These are phyloP conservation scores for Epinotia ramella DNA, from an alignment of 2,888 invertebrate species.

Conservation along the genomic window DNA sequence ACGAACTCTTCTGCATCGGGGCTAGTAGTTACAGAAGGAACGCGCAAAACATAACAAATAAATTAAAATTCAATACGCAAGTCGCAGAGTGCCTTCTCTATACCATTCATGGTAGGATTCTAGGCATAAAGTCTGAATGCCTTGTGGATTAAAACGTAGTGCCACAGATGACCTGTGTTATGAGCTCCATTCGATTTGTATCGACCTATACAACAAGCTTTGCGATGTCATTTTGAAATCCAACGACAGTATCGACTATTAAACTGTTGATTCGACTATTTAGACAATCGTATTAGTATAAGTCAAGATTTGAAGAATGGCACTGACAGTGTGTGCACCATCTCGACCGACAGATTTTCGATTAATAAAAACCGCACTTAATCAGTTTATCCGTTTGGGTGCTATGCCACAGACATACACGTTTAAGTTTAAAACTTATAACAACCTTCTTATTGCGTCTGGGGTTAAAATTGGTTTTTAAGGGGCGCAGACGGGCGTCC, in stretches of 20 bases:
- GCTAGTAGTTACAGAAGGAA: neutral
- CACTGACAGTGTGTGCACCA: no score
- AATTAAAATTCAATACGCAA: neutral
- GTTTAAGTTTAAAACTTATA: no score
- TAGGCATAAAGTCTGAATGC: neutral
- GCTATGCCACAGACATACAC: no score
- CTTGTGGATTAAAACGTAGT: neutral
- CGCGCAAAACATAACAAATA: neutral
- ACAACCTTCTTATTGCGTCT: no score
- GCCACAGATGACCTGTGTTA: slow-evolving; percentile 59
- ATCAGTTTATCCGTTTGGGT: no score
- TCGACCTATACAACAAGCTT: slow-evolving; percentile 49
- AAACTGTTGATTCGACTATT: no score
- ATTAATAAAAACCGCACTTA: no score
- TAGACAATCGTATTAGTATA: no score
- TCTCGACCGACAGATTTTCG: no score
- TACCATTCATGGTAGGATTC: neutral
- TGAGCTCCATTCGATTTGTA: slow-evolving; percentile 51
- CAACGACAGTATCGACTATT: neutral
- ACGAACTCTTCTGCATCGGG: no score
- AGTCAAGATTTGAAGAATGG: no score
- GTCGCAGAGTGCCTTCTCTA: neutral
- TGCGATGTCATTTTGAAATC: neutral
- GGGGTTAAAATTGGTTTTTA: neutral
- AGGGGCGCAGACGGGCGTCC: neutral